Conservation (phyloP, 2,797 vertebrate species). For the Parotocinclus haroldoi region DNA sequence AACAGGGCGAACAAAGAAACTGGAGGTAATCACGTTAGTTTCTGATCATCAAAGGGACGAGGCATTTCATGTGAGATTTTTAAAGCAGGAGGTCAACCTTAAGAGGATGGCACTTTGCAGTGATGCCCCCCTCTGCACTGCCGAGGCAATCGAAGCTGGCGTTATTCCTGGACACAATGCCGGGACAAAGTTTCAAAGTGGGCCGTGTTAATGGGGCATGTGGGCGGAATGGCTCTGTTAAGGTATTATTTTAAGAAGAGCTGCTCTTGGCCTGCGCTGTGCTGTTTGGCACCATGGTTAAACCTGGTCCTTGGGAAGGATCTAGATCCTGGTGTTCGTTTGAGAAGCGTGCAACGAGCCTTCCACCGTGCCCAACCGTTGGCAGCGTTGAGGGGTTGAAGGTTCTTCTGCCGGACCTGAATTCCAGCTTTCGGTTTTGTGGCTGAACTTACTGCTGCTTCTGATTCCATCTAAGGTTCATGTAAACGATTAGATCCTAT, state of each 20-base stretch:
- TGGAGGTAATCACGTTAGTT: conserved; percentile 59
- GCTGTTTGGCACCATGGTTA: no score
- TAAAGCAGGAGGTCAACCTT: conserved; percentile 45
- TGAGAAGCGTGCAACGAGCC: no score
- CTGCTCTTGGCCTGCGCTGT: conserved; percentile 34
- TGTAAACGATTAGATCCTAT: no score
- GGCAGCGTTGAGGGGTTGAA: no score
- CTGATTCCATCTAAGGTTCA: no score
- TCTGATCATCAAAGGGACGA: conserved; percentile 46
- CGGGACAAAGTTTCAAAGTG: conserved; percentile 67
- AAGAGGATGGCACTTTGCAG: conserved; percentile 43
- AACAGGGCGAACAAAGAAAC: conserved; percentile 39
- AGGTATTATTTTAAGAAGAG: conserved; percentile 77
- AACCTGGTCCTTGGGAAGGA: no score
- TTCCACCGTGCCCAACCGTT: no score
- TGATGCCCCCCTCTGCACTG: conserved; percentile 45
- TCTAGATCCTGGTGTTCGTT: no score
- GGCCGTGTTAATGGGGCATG: conserved; percentile 73
- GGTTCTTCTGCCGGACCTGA: no score
- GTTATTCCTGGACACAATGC: conserved; percentile 47
- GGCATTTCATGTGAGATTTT: conserved; percentile 57
- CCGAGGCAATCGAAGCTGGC: conserved; percentile 52
- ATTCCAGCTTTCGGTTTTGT: no score
- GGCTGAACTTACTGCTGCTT: no score
- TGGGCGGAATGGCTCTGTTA: conserved; percentile 71